Base-by-base conservation (phyloP, 1,140 invertebrate species). In the Macrosteles quadrilineatus region DNA sequence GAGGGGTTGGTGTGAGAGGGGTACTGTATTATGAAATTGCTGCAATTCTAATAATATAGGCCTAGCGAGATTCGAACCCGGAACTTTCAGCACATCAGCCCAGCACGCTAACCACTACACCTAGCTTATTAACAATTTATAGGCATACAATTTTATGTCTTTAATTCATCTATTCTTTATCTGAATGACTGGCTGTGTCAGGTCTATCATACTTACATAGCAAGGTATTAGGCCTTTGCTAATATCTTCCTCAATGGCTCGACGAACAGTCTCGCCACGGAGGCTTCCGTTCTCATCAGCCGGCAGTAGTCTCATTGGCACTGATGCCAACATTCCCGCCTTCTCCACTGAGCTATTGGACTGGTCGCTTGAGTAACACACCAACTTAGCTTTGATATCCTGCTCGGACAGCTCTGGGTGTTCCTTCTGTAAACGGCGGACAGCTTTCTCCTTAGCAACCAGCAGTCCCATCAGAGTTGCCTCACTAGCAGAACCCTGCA, bases 261-360 rank as follows among this genome's bases (percentile, higher is more conserved):
- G 79, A 69, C 86, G 82, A 0, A 98, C 77, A 4, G 87, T 89
- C n/a, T 87, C 81, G n/a, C 92, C 93, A 19, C 90, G 82, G 0
- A 98, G 78, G 47, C 86, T 82, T 29, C 88, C 90, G 70, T 90
- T 85, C 0, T 88, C 84, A 73, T 96, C 93, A 0, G 89, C 83
- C 62, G 90, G 86, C 14, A 98, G 79, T 29, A 95, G 83, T 71
- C 88, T 83, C 83, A 97, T 90, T 65, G 88, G 88, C 75, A 98
- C 89, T 12, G 93, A 90, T 0, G 88, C 91, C 32, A 98, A 80
- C 29, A 94, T 79, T 11, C 91, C 92, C 0, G 93, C 90, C 78
- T 96, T 93, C 78, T 97, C 95, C 0, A 98, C 92, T 0, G 93
- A 96, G 11, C 91, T 95, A 79, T 98, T 97, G 12, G 94, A 91